phyloP scores from a whole-genome alignment of 2,888 invertebrate species.

The Papilio demoleus region DNA sequence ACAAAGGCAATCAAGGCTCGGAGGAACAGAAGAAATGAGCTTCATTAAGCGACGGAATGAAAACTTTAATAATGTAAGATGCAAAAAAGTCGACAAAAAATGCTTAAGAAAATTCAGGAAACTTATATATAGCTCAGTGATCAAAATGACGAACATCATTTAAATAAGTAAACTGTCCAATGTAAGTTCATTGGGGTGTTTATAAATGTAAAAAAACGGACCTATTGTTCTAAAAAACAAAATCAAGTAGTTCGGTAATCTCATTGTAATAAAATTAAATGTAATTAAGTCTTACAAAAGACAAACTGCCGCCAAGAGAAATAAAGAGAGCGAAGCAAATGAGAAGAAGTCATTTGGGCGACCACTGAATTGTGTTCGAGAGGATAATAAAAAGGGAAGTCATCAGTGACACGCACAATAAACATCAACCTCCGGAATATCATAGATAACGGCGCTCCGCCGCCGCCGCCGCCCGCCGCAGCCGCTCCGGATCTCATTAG shows the following conservation, averaged over 20 bases:
- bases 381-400: constrained; percentile 83
- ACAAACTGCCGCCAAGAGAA: constrained; percentile 82
- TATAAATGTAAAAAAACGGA: too few relatives aligned
- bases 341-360: constrained; percentile 81
- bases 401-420: constrained; percentile 84
- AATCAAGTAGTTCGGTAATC: constrained; percentile 14
- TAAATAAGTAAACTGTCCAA: too few relatives aligned
- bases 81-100: constrained; percentile 82
- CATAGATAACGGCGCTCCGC: constrained; percentile 78
- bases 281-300: constrained; percentile 77
- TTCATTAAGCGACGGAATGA: constrained; percentile 83
- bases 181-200: too few relatives aligned
- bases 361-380: constrained; percentile 83
- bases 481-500: constrained; percentile 82
- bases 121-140: too few relatives aligned
- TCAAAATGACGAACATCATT: too few relatives aligned
- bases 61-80: constrained; percentile 84
- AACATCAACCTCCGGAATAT: constrained; percentile 84
- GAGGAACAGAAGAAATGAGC: constrained; percentile 83
- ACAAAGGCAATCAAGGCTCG: constrained; percentile 83
- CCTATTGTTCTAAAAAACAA: constrained; percentile 6
- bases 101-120: constrained; percentile 84
- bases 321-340: constrained; percentile 82
- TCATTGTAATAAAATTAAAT: constrained; percentile 50
- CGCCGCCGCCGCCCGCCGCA: constrained; percentile 47